Base-by-base conservation (phyloP, 1,140 invertebrate species). In the Panagrolaimus sp. region DNA sequence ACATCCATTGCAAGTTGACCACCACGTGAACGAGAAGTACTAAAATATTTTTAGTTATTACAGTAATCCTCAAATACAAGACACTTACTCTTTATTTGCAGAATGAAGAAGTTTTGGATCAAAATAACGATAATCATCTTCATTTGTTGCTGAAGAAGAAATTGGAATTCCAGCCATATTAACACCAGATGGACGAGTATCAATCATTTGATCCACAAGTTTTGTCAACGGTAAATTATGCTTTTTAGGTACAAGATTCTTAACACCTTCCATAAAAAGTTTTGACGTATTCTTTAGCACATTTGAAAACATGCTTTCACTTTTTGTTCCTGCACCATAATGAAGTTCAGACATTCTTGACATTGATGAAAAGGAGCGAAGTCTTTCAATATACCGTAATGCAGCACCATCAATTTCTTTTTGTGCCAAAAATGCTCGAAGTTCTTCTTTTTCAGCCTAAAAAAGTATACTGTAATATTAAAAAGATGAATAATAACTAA, bases 211-310 rank as follows among this genome's bases (percentile, higher is more conserved):
- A 79, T 95, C 92, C 1, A 93, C 90, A 73, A 96, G 81, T 69
- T 90, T 89, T 1, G 93, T 96, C 0, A 94, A 88, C 2, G 92
- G 93, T 44, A 95, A 85, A 87, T 92, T 93, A 89, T 98, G 94
- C 86, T 91, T 90, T 84, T 98, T 98, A 8, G 98, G 91, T 43
- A 98, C 95, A 71, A 99, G 88, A 88, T 98, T 98, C 85, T 98
- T 97, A 0, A 98, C 96, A 45, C 96, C 96, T 86, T 98, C 96
- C 94, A 98, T 98, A 0, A 98, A 93, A 86, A 98, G 96, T 58
- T 92, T 93, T 1, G 94, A 97, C 32, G 93, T 94, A 84, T 96
- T 93, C 7, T 90, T 92, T 79, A 98, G 90, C 15, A 99, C 87
- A 85, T 98, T 98, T 1, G 93, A 94, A 85, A 98, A 97, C 94